Evolutionary conservation across 2,113 vertebrate genomes (phyloP).

Genomic region (Steatornis caripensis): DNA sequence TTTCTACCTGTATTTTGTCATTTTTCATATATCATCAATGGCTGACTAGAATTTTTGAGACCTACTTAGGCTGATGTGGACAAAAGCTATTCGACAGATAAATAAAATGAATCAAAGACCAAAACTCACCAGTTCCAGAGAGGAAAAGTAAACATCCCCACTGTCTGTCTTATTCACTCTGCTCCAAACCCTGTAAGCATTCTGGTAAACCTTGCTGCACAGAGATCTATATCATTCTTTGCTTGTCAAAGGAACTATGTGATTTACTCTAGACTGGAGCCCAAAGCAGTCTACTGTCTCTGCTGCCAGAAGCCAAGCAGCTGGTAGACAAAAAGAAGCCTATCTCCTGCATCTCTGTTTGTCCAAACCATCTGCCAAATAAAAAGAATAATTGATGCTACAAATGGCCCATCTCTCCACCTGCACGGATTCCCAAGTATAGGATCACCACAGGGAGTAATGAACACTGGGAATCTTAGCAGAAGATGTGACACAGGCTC

Average conservation of each 20-base stretch:
- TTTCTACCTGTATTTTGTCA: background rate
- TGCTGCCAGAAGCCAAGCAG: background rate
- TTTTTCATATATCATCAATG: background rate
- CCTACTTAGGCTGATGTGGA: background rate
- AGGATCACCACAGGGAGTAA: background rate
- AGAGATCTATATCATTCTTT: background rate
- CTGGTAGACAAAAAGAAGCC: background rate
- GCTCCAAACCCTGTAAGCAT: background rate
- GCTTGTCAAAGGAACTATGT: background rate
- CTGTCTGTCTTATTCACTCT: background rate
- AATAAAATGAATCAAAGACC: background rate
- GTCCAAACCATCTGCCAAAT: background rate
- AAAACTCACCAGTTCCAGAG: background rate
- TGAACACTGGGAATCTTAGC: background rate
- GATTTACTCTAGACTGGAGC: background rate
- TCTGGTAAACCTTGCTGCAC: background rate
- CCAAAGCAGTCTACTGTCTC: background rate
- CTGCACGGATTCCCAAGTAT: background rate
- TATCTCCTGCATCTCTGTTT: background rate
- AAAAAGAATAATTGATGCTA: background rate
- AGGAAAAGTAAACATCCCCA: background rate
- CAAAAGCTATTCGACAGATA: background rate
- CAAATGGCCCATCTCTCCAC: background rate
- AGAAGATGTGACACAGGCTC: background rate
- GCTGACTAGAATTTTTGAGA: background rate